Percentiles rank a stretch among this genome's conserved stretches.
These are phyloP conservation scores for Stegodyphus dumicola DNA, from an alignment of 1,140 invertebrate species.

Conservation along the genomic window DNA sequence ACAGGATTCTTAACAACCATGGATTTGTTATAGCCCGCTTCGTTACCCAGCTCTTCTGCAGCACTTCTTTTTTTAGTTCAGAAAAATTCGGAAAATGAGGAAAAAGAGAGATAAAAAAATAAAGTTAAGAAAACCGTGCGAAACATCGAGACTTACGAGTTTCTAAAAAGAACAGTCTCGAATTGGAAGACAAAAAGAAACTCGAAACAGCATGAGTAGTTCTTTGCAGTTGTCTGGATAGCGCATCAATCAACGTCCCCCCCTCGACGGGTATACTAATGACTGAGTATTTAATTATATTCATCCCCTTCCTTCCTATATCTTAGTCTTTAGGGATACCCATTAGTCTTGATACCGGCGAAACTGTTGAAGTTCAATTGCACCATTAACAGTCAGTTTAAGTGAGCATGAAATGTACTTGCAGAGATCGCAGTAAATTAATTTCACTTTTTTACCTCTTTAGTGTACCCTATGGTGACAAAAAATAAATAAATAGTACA, in stretches of 20 bases:
- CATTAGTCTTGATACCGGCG: conserved; percentile 52
- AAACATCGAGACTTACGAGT: no score
- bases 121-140: no score
- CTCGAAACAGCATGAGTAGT: background rate
- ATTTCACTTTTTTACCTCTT: conserved; percentile 38
- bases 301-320: conserved; percentile 19
- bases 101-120: no score
- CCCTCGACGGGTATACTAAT: conserved; percentile 52
- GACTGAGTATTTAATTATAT: conserved; percentile 60
- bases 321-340: conserved; percentile 45
- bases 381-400: conserved; percentile 57
- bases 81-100: no score
- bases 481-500: background rate
- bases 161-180: no score
- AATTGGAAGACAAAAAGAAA: no score
- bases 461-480: conserved; percentile 10
- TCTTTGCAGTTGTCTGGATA: background rate
- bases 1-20: no score
- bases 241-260: conserved; percentile 27
- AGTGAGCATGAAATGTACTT: conserved; percentile 57
- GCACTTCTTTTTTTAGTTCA: no score
- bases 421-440: conserved; percentile 52
- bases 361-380: conserved; percentile 56
- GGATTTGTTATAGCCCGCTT: no score
- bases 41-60: no score